Conservation (phyloP, 2,113 vertebrate genomes). For the Ondatra zibethicus region DNA sequence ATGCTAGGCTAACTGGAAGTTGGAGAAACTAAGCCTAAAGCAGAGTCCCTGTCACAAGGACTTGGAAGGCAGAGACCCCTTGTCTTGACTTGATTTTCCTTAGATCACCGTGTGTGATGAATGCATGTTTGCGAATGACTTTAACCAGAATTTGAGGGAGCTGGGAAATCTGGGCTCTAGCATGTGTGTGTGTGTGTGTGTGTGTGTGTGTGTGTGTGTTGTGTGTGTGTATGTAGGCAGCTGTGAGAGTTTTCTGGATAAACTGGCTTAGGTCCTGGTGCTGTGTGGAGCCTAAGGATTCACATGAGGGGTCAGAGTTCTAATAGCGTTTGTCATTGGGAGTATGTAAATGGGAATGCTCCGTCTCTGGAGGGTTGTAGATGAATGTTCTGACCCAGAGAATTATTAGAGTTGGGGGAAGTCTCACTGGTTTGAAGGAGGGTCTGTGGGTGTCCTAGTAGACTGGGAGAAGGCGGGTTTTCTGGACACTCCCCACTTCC, state of each 20-base stretch:
- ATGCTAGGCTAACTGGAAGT: neutral
- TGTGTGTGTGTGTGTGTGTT: no score
- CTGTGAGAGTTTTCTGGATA: neutral
- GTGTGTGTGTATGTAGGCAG: neutral
- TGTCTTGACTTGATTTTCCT: neutral
- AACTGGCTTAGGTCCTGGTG: neutral
- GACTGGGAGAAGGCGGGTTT: neutral
- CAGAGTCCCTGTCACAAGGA: neutral
- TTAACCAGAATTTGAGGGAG: neutral
- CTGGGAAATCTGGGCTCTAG: neutral
- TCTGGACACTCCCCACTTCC: neutral
- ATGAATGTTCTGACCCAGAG: neutral
- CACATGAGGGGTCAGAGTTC: neutral
- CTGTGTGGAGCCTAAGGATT: neutral
- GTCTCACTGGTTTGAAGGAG: neutral
- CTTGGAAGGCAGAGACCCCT: neutral
- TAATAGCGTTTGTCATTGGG: neutral
- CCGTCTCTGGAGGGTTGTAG: accelerated
- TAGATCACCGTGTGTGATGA: neutral
- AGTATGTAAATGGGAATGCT: neutral
- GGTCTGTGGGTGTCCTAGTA: neutral
- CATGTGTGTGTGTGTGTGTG: no score
- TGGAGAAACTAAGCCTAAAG: neutral
- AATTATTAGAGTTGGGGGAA: neutral
- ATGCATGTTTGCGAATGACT: neutral